Conservation (phyloP, 2,888 invertebrate species). For the Eubasilissa splendida region DNA sequence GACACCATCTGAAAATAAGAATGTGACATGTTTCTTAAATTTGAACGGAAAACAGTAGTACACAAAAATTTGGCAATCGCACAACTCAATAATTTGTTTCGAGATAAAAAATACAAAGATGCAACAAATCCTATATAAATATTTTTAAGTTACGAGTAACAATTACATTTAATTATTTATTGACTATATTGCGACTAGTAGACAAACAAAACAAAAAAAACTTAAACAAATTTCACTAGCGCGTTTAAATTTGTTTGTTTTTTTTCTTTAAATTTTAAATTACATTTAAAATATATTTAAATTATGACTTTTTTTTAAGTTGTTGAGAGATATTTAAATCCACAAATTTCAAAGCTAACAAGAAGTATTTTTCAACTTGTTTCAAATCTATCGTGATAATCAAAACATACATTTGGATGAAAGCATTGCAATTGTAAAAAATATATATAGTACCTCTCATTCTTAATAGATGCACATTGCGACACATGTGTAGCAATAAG, state of each 20-base stretch:
- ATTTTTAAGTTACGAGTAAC: slow-evolving; percentile 21
- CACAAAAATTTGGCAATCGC: slow-evolving; percentile 5
- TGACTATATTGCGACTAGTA: slow-evolving; percentile 34
- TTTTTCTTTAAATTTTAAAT: slow-evolving; percentile 4
- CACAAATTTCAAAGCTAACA: neutral
- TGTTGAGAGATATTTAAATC: slow-evolving; percentile 2
- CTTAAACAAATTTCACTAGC: slow-evolving; percentile 26
- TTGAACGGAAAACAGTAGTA: too few relatives aligned
- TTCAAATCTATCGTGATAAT: too few relatives aligned
- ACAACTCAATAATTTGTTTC: neutral
- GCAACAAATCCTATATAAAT: slow-evolving; percentile 2
- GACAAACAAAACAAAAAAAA: slow-evolving; percentile 24
- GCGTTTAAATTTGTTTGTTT: slow-evolving; percentile 2
- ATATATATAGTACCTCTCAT: too few relatives aligned
- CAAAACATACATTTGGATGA: too few relatives aligned
- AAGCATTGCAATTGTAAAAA: too few relatives aligned
- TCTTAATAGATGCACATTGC: too few relatives aligned
- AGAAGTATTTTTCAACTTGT: neutral
- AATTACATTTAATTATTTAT: neutral
- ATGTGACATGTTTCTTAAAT: too few relatives aligned
- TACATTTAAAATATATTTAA: slow-evolving; percentile 18
- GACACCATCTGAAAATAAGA: too few relatives aligned
- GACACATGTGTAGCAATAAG: too few relatives aligned
- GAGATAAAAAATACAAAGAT: slow-evolving; percentile 1
- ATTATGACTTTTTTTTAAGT: neutral